phyloP scores from a whole-genome alignment of 2,888 invertebrate genomes.

The Polyommatus icarus region DNA sequence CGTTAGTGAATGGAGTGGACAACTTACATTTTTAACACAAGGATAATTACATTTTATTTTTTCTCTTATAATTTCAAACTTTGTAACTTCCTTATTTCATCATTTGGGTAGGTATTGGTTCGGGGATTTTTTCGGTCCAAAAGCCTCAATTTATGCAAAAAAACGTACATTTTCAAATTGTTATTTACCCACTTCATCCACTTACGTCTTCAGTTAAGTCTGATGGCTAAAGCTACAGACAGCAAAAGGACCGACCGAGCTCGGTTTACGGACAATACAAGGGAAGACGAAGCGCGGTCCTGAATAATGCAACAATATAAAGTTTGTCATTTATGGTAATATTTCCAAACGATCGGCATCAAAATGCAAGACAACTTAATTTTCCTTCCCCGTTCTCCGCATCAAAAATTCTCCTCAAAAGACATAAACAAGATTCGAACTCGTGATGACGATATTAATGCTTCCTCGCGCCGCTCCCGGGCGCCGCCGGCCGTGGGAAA shows the following conservation, averaged over 20 bases:
- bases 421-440: slow-evolving; percentile 33
- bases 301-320: slow-evolving; percentile 25
- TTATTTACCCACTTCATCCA: too few species aligned
- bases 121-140: too few species aligned
- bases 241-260: not conserved
- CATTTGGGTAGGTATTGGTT: too few species aligned
- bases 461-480: not conserved
- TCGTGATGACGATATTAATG: slow-evolving; percentile 34
- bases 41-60: too few species aligned
- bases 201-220: too few species aligned
- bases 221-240: not conserved
- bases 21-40: too few species aligned
- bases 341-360: slow-evolving; percentile 24
- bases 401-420: slow-evolving; percentile 24
- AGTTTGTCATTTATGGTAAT: slow-evolving; percentile 24
- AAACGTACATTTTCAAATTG: too few species aligned
- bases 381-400: slow-evolving; percentile 30
- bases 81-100: too few species aligned
- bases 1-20: too few species aligned
- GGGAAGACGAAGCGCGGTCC: not conserved
- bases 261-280: slow-evolving; percentile 1
- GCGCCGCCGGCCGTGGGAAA: not conserved
- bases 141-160: too few species aligned
- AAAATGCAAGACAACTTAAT: slow-evolving; percentile 28
- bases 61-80: too few species aligned